A percentile compares a stretch with the other conserved stretches of the same genome.
These are phyloP conservation scores for Neopipo cinnamomea DNA, from an alignment of 2,113 vertebrate species.

Conservation along the genomic window DNA sequence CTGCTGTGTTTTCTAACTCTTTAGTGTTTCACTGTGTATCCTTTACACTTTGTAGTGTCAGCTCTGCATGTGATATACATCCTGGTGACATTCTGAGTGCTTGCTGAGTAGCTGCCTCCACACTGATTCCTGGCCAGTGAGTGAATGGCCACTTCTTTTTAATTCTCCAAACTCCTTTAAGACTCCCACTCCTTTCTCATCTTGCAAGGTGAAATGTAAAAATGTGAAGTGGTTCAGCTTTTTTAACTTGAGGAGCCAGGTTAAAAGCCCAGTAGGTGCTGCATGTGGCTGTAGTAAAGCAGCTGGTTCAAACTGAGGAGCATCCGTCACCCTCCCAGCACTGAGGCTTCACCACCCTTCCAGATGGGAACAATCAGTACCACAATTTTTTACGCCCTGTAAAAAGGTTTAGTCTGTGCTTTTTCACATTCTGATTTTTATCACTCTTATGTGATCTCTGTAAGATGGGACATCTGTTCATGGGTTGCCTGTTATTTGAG, in stretches of 20 bases:
- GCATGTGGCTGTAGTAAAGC: accelerated
- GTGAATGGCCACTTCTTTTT: neutral
- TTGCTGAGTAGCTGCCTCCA: neutral
- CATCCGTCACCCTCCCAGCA: accelerated
- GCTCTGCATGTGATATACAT: neutral
- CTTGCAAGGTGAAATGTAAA: neutral
- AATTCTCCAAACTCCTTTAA: neutral
- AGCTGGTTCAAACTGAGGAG: neutral
- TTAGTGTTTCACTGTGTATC: neutral
- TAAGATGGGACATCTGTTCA: neutral
- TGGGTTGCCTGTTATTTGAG: neutral
- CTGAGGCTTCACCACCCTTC: accelerated
- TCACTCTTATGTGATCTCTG: accelerated
- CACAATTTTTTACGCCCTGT: neutral
- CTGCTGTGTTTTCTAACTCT: neutral
- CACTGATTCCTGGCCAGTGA: neutral
- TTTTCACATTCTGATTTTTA: neutral
- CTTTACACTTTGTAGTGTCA: neutral
- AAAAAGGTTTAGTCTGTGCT: neutral
- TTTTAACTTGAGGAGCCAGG: neutral
- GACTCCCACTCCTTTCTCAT: neutral
- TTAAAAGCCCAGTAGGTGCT: neutral
- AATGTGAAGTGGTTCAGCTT: neutral
- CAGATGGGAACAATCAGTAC: neutral
- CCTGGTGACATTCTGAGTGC: neutral